Conservation (phyloP, 2,888 invertebrate species). For the Opisthograptis luteolata region DNA sequence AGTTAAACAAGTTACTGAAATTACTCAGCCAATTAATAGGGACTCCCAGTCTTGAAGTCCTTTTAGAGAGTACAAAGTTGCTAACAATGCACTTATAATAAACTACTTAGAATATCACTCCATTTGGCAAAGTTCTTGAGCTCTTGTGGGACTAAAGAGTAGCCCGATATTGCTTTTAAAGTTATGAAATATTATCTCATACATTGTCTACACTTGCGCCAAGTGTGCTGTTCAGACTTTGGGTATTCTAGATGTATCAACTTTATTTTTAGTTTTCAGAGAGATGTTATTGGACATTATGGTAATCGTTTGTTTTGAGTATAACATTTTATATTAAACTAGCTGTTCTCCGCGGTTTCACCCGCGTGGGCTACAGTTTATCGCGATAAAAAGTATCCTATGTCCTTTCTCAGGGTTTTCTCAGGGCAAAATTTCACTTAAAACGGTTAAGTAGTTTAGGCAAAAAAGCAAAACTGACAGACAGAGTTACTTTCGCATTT, state of each 20-base stretch:
- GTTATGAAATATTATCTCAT: conserved; percentile 70
- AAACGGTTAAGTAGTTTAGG: too few species aligned
- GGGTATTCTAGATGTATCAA: conserved; percentile 48
- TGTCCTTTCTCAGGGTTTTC: too few species aligned
- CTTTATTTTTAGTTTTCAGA: conserved; percentile 45
- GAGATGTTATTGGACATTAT: conserved; percentile 29
- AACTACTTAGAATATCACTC: conserved; percentile 44
- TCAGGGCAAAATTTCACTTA: too few species aligned
- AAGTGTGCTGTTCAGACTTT: conserved; percentile 50
- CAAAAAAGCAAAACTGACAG: too few species aligned
- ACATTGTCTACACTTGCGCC: conserved; percentile 67
- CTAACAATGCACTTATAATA: conserved; percentile 44
- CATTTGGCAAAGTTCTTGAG: conserved; percentile 49
- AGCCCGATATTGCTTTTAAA: conserved; percentile 67
- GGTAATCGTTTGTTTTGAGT: conserved; percentile 9
- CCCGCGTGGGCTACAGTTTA: too few species aligned
- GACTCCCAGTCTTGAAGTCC: conserved; percentile 34
- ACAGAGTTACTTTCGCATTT: too few species aligned
- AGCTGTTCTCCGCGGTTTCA: too few species aligned
- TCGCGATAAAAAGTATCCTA: too few species aligned
- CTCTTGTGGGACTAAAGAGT: conserved; percentile 49
- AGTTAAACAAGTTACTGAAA: conserved; percentile 40
- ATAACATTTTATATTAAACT: too few species aligned
- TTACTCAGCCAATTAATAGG: conserved; percentile 42
- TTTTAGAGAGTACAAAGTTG: conserved; percentile 29